Evolutionary conservation across 1,140 invertebrate species (phyloP).

Genomic region (Aphaenogaster ashmeadi): DNA sequence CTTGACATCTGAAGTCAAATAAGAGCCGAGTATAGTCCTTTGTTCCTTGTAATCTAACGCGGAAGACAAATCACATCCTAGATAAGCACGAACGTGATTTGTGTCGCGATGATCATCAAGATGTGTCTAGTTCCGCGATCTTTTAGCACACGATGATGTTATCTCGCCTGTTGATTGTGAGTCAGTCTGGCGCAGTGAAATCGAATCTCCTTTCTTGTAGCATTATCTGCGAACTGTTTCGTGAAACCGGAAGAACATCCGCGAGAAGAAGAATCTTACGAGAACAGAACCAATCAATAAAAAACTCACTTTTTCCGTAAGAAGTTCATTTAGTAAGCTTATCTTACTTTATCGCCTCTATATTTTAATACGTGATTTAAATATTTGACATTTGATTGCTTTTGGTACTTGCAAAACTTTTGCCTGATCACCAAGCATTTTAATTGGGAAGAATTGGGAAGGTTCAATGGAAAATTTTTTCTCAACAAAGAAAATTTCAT

Average conservation of each 20-base stretch:
- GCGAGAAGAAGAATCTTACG: not conserved
- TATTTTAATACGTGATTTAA: not conserved
- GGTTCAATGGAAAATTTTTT: not conserved
- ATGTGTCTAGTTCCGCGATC: slow-evolving; percentile 52
- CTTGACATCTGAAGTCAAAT: not conserved
- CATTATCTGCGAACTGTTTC: slow-evolving; percentile 21
- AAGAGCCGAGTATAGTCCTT: not conserved
- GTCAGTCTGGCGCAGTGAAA: slow-evolving; percentile 59
- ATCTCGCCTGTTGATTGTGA: slow-evolving; percentile 38
- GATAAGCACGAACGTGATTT: not conserved
- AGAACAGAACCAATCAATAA: not conserved
- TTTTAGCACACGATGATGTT: slow-evolving; percentile 53
- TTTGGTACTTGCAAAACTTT: not conserved
- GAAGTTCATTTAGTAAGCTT: not conserved
- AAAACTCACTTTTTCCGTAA: not conserved
- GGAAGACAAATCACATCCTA: slow-evolving; percentile 24
- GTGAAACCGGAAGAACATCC: not conserved
- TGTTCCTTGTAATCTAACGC: not conserved
- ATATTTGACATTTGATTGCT: not conserved
- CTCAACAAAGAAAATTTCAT: not conserved
- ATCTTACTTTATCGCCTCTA: not conserved
- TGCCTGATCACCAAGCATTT: not conserved
- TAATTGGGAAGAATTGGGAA: slow-evolving; percentile 16
- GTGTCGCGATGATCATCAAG: slow-evolving; percentile 34
- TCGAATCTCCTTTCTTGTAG: slow-evolving; percentile 58